Conservation (phyloP, 2,113 vertebrate genomes). For the Pteronura brasiliensis region DNA sequence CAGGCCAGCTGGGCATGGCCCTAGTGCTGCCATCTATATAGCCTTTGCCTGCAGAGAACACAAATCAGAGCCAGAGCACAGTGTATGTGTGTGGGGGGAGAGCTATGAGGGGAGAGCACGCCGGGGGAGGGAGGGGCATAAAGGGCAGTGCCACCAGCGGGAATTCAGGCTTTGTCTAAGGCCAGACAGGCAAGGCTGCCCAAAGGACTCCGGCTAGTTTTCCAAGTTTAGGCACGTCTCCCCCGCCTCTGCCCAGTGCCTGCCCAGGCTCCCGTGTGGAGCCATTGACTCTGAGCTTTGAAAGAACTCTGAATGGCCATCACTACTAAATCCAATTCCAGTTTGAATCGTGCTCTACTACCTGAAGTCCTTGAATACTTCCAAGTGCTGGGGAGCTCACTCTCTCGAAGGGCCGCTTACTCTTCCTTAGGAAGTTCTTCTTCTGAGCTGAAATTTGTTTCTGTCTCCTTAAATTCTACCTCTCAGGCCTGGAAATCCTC, state of each 20-base stretch:
- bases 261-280: neutral
- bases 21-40: constrained; percentile 48
- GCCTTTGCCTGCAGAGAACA: constrained; percentile 40
- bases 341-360: neutral
- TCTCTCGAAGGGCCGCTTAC: neutral
- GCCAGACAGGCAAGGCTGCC: neutral
- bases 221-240: neutral
- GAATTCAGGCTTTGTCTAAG: constrained; percentile 4
- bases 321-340: neutral
- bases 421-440: neutral
- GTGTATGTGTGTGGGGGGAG: too few relatives aligned
- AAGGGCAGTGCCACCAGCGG: neutral
- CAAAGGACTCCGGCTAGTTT: neutral
- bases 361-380: neutral
- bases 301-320: neutral
- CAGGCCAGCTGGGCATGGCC: constrained; percentile 12
- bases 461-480: neutral
- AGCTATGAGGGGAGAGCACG: neutral
- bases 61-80: neutral
- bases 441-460: neutral
- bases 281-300: neutral
- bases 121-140: neutral
- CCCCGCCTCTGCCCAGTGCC: neutral
- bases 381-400: neutral
- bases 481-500: neutral